Evolutionary conservation across 2,797 vertebrate species (phyloP).

Genomic region (Pangasius krempfi): DNA sequence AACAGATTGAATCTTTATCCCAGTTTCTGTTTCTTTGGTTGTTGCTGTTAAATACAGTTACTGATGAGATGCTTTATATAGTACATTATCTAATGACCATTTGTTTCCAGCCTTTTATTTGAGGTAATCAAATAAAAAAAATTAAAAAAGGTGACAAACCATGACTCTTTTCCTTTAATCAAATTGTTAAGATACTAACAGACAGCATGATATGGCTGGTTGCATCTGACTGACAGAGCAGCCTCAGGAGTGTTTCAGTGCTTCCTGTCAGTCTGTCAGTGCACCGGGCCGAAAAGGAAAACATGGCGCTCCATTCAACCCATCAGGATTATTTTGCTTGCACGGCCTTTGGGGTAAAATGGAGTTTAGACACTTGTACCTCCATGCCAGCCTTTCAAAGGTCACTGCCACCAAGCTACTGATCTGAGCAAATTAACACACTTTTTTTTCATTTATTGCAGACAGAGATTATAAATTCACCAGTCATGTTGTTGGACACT

Average conservation of each 20-base stretch:
- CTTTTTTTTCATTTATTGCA: not conserved
- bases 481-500: not conserved
- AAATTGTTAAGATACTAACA: slow-evolving; percentile 15
- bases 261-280: slow-evolving; percentile 50
- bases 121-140: not conserved
- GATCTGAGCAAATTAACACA: not conserved
- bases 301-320: not conserved
- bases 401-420: not conserved
- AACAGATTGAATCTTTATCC: slow-evolving; percentile 20
- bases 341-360: slow-evolving; percentile 10
- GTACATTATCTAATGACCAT: not conserved
- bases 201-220: slow-evolving; percentile 16
- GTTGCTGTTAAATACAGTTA: not conserved
- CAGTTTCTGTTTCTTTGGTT: slow-evolving; percentile 1
- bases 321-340: slow-evolving; percentile 1
- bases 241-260: slow-evolving; percentile 45
- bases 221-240: slow-evolving; percentile 38
- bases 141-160: not conserved
- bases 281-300: slow-evolving; percentile 30
- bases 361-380: not conserved
- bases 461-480: not conserved
- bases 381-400: not conserved
- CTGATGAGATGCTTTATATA: not conserved
- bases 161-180: slow-evolving; percentile 4
- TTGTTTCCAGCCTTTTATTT: not conserved